phyloP scores from a whole-genome alignment of 2,113 vertebrate genomes.

The Petaurus breviceps region DNA sequence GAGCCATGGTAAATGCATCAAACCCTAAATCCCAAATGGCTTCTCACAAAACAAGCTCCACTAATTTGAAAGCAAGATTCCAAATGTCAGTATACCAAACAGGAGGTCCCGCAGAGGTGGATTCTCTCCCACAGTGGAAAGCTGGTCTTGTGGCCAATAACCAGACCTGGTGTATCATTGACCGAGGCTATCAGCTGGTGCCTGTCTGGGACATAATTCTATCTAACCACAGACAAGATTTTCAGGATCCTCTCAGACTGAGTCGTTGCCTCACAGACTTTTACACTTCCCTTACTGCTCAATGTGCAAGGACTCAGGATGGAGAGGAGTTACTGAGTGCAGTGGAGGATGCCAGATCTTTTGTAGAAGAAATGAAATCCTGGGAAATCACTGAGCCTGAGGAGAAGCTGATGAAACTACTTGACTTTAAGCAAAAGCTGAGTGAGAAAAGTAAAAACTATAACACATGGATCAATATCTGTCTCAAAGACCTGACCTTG shows the following conservation, averaged over 20 bases:
- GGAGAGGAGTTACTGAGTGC: constrained; percentile 59
- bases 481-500: constrained; percentile 73
- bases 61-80: constrained; percentile 15
- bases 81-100: constrained; percentile 60
- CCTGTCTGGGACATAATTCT: constrained; percentile 82
- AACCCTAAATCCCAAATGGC: background rate
- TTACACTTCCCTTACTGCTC: constrained; percentile 30
- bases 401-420: constrained; percentile 42
- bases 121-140: constrained; percentile 78
- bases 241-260: constrained; percentile 46
- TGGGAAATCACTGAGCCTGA: constrained; percentile 63
- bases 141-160: constrained; percentile 68
- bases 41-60: accelerated
- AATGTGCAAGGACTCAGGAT: accelerated
- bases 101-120: constrained; percentile 74
- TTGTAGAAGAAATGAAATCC: constrained; percentile 56
- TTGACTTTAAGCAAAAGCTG: constrained; percentile 69
- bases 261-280: constrained; percentile 52
- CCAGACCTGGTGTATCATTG: constrained; percentile 79
- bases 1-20: accelerated
- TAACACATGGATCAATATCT: constrained; percentile 72
- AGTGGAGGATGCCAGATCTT: constrained; percentile 56
- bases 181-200: constrained; percentile 74
- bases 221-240: constrained; percentile 70
- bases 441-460: constrained; percentile 48